Conservation (phyloP, 92 coral and sea anemone species). For the Umimayanthus chanpuru region DNA sequence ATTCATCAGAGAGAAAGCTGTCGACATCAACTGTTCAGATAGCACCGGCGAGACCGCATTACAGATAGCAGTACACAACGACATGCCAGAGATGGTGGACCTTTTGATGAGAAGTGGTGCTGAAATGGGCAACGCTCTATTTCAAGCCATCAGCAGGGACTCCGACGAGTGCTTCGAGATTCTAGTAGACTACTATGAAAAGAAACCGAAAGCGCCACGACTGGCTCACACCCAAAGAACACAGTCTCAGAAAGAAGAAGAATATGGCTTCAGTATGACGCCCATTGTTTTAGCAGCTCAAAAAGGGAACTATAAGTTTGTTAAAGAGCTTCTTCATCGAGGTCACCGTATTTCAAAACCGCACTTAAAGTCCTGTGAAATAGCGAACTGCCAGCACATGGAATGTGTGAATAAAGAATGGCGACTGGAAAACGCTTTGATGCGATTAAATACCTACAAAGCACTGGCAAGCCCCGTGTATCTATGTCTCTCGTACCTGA, state of each 20-base stretch:
- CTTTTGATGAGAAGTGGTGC: conserved; percentile 60
- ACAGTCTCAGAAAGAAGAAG: background rate
- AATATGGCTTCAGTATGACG: conserved; percentile 50
- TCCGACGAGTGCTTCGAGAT: conserved; percentile 66
- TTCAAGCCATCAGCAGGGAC: conserved; percentile 75
- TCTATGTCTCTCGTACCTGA: conserved; percentile 69
- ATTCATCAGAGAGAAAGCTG: conserved; percentile 40
- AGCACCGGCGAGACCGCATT: conserved; percentile 70
- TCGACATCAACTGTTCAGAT: conserved; percentile 69
- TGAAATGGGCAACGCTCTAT: conserved; percentile 68
- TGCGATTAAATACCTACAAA: conserved; percentile 72
- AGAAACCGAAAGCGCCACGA: conserved; percentile 8
- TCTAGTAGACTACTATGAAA: conserved; percentile 61
- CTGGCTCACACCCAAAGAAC: background rate
- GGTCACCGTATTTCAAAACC: conserved; percentile 72
- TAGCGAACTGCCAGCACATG: conserved; percentile 58
- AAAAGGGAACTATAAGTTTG: conserved; percentile 67
- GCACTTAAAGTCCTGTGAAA: conserved; percentile 65
- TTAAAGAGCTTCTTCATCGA: conserved; percentile 64
- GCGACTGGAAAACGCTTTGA: conserved; percentile 68
- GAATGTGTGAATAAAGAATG: conserved; percentile 59
- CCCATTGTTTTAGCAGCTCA: conserved; percentile 79
- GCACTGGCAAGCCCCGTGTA: conserved; percentile 84
- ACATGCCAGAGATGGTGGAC: conserved; percentile 52
- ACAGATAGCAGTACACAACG: conserved; percentile 77